Evolutionary conservation across 2,888 invertebrate species (phyloP), one percentile per base, ranked within the genome.

Genomic region (Anarsia innoxiella): DNA sequence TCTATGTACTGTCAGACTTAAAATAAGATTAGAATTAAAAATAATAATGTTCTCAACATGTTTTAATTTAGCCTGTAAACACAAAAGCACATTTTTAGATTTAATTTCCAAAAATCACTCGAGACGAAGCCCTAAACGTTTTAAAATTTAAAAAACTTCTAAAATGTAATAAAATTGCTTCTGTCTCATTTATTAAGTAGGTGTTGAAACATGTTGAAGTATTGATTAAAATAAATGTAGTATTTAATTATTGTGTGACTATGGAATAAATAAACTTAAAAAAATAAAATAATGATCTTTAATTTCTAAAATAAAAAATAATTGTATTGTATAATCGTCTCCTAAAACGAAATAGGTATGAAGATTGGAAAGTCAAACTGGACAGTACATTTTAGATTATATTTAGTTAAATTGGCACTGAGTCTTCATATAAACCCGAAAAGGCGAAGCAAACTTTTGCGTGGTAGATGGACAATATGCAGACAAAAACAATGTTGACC

Each of bases 181-280:
- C 37, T 37, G 51, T 49, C 49, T 43, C 16, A n/a, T n/a, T 12
- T 12, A 23, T 12, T 44, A n/a, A n/a, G 42, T 48, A 42, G 39
- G 42, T 42, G 49, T 66, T 66, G 48, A 71, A 73, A 75, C 71
- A 74, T 76, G 75, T 76, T 76, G 69, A 65, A 68, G n/a, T 41
- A 42, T 41, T 42, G n/a, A n/a, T n/a, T 59, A 55, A 59, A 63
- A 54, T 62, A 62, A 63, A 9, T 9, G n/a, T 56, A 74, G 74
- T 76, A 72, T 58, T 56, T 31, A 51, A 61, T 66, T 60, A 59
- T 62, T 76, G 76, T 78, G 78, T 78, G 77, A 70, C 66, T 70
- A 59, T 62, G 54, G 41, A 72, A 66, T 68, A 71, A 77, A n/a
- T n/a, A 57, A 50, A 54, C 23, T 15, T 31, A 15, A 30, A 36